These are phyloP conservation scores for Saguinus oedipus DNA, from an alignment of 2,797 vertebrate genomes.

Conservation along the genomic window DNA sequence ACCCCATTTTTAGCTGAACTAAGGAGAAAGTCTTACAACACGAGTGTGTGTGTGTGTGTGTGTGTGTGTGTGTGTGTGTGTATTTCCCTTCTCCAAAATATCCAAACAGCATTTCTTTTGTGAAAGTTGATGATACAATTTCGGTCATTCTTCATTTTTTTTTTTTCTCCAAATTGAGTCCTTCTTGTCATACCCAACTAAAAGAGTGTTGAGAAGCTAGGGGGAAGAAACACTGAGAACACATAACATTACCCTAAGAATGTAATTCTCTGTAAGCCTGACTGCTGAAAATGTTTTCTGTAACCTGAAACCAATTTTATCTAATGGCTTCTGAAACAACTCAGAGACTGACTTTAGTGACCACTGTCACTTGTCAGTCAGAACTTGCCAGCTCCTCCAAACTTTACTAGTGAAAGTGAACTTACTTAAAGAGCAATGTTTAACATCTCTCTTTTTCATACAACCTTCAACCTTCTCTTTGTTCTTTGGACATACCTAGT, in stretches of 20 bases:
- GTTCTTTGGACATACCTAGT: no score
- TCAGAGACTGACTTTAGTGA: background rate
- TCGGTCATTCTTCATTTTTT: background rate
- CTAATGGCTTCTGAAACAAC: background rate
- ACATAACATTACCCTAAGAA: background rate
- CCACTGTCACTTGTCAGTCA: no score
- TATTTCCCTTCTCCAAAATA: background rate
- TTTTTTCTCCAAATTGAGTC: background rate
- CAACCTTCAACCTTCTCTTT: no score
- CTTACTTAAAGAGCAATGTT: no score
- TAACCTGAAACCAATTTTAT: background rate
- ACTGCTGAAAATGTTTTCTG: background rate
- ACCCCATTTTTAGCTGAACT: no score
- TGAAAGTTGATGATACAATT: background rate
- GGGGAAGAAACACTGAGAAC: background rate
- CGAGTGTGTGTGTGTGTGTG: no score
- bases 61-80: no score
- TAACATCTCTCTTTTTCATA: no score
- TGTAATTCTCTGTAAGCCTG: background rate
- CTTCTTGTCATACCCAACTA: background rate
- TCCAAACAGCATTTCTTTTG: slow-evolving; percentile 17
- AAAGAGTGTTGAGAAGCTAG: background rate
- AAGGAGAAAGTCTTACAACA: no score
- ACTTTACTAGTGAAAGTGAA: no score
- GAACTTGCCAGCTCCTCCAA: no score